phyloP scores from a whole-genome alignment of 2,888 invertebrate genomes.

The Melieria omissa region DNA sequence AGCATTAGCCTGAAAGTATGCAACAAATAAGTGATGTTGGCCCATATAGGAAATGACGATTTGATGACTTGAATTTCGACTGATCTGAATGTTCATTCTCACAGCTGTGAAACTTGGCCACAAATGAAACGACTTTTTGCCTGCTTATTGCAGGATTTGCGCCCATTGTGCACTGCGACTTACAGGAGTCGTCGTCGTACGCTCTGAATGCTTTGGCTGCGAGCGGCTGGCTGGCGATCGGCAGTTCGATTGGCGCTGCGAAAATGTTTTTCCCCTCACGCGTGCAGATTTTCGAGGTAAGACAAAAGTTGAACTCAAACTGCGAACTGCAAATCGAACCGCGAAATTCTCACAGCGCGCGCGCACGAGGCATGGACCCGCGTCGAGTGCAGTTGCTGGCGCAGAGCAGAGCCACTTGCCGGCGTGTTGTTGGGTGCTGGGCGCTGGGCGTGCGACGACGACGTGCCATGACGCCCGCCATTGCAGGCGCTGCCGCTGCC shows the following conservation, averaged over 20 bases:
- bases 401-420: conserved; percentile 1
- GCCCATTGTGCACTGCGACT: background rate
- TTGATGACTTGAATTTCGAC: too few species aligned
- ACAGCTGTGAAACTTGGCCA: too few species aligned
- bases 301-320: conserved; percentile 36
- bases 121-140: too few species aligned
- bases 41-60: too few species aligned
- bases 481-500: conserved; percentile 31
- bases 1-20: too few species aligned
- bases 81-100: background rate
- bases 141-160: too few species aligned
- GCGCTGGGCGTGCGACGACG: conserved; percentile 39
- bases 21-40: too few species aligned
- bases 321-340: conserved; percentile 5
- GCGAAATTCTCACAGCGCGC: conserved; percentile 32
- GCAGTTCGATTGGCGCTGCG: background rate
- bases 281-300: conserved; percentile 48
- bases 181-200: conserved; percentile 10
- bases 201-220: conserved; percentile 31
- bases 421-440: conserved; percentile 21
- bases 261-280: conserved; percentile 22
- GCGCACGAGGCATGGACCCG: conserved; percentile 39
- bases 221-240: background rate
- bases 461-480: conserved; percentile 45
- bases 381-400: conserved; percentile 31